Base-by-base conservation (phyloP, 2,797 vertebrate genomes). In the Poeciliopsis presidionis region DNA sequence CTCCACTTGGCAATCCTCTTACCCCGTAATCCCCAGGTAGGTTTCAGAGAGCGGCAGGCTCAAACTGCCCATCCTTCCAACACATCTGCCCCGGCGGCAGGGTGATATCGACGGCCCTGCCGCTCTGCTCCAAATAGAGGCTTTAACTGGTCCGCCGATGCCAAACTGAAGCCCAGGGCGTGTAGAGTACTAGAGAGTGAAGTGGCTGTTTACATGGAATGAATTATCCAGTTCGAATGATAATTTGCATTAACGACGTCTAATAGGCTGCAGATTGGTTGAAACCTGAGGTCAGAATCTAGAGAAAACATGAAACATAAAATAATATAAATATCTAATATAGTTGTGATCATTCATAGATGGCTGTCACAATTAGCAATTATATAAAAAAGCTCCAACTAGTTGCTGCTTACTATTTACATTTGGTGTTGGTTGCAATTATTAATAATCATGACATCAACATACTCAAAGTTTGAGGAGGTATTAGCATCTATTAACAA, bases 1-100 rank as follows among this genome's bases (percentile, higher is more conserved):
- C 87, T 87, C 75, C 88, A 81, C 89, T 92, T 90, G 86, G 74
- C 86, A 94, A 95, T 94, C 93, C 93, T 93, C 93, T 95, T 92
- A 94, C 8, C 72, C 78, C 13, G 55, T 94, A 94, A 95, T 93
- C 94, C 90, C 89, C 90, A 92, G 93, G 93, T 94, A 92, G 89
- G 86, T 94, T 94, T 93, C 94, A 90, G 86, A 84, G 84, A 87
- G 81, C 83, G 82, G 75, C 61, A 2, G 85, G 81, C 90, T 87
- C 87, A 85, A 92, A 88, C 87, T 82, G 82, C 84, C 85, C 92
- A 69, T 57, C 46, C 75, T 78, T 75, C 83, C 76, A 71, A 89
- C 92, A 90, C 93, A 93, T 92, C 90, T 91, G 93, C 80, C 84
- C 88, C 36, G 55, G 75, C 76, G 88, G 84, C 2, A 57, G 82